These are phyloP conservation scores for Bolinopsis microptera DNA, from an alignment of 37 sponge, comb jelly and placozoan species.

Conservation along the genomic window DNA sequence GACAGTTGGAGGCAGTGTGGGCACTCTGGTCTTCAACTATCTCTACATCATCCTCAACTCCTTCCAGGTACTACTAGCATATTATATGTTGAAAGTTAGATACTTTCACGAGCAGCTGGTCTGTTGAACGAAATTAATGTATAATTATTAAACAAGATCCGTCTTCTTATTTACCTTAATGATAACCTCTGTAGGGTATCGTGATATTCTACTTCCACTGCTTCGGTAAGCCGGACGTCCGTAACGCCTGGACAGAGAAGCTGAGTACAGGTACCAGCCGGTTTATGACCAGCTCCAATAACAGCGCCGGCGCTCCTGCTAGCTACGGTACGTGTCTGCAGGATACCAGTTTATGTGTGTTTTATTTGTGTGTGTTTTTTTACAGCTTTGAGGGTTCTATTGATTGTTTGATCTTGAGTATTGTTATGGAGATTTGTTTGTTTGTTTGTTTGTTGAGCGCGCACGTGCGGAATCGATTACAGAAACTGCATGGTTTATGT, in stretches of 20 bases:
- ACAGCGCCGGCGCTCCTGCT: neutral
- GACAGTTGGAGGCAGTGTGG: constrained; percentile 9
- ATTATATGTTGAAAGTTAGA: too few species aligned
- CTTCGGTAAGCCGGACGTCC: constrained; percentile 33
- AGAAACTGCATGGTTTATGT: too few species aligned
- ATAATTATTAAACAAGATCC: neutral
- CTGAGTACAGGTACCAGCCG: neutral
- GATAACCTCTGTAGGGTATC: neutral
- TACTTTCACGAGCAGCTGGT: too few species aligned
- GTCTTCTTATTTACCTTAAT: neutral
- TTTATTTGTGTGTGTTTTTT: too few species aligned
- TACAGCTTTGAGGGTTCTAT: too few species aligned
- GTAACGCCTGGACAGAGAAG: constrained; percentile 6
- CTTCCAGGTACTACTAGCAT: constrained; percentile 42
- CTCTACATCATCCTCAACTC: constrained; percentile 27
- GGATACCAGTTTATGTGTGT: too few species aligned
- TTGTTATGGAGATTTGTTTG: too few species aligned
- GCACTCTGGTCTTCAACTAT: constrained; percentile 9
- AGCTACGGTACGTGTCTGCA: neutral
- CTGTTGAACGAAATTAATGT: neutral
- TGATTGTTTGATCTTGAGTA: too few species aligned
- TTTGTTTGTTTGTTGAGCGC: too few species aligned
- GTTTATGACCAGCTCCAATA: neutral
- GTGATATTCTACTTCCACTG: constrained; percentile 40
- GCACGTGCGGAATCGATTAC: too few species aligned